These are phyloP conservation scores for Podarcis muralis DNA, from an alignment of 2,113 vertebrate species.

Conservation along the genomic window DNA sequence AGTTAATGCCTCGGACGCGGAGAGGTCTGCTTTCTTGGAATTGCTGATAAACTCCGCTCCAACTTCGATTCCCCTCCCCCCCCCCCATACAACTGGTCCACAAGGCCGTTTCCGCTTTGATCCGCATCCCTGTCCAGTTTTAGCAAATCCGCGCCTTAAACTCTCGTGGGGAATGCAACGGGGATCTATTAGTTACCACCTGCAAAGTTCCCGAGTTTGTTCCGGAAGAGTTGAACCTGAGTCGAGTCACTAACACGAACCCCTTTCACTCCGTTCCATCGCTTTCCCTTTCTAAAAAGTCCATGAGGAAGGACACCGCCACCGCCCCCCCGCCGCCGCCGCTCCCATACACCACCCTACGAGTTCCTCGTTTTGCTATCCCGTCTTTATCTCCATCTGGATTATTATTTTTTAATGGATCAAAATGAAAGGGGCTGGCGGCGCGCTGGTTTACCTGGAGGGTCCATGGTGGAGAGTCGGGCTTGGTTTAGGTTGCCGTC, in stretches of 20 bases:
- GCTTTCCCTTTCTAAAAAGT: background rate
- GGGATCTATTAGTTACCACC: background rate
- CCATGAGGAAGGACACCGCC: no score
- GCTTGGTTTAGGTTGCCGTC: conserved; percentile 67
- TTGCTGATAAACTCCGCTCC: background rate
- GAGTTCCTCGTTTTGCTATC: background rate
- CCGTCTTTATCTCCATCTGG: background rate
- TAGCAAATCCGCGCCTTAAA: background rate
- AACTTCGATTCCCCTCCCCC: background rate
- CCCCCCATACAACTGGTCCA: background rate
- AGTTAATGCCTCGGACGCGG: background rate
- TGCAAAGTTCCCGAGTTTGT: background rate
- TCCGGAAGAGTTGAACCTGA: background rate
- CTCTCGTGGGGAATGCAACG: background rate
- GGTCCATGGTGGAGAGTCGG: conserved; percentile 77
- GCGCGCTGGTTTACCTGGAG: conserved; percentile 81
- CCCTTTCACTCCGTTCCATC: background rate
- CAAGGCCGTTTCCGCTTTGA: background rate
- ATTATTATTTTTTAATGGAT: background rate
- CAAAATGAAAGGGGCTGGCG: background rate
- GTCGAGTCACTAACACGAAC: no score
- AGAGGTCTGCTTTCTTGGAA: no score
- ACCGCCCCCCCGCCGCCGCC: background rate
- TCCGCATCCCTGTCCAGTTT: background rate
- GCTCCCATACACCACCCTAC: background rate